A percentile compares a stretch with the other conserved stretches of the same genome.
Evolutionary conservation across 2,113 vertebrate species (phyloP).

Genomic region (Triplophysa dalaica): DNA sequence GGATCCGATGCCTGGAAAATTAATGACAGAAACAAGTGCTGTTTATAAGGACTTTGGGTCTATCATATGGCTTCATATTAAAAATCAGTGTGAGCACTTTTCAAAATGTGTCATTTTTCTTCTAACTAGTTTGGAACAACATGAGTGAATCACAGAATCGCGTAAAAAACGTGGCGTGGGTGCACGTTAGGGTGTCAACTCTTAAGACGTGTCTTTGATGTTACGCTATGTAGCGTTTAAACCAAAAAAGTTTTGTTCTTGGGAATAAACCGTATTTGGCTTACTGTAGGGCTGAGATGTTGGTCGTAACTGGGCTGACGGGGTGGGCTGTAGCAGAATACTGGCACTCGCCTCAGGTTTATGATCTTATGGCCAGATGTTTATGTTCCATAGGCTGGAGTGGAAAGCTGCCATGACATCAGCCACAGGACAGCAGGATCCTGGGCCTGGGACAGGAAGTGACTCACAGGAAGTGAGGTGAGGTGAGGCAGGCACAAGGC

Average conservation of each 20-base stretch:
- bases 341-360: constrained; percentile 42
- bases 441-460: constrained; percentile 76
- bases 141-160: no score
- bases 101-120: no score
- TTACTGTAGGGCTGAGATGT: constrained; percentile 39
- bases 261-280: constrained; percentile 20
- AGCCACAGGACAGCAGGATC: constrained; percentile 70
- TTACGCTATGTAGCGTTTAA: constrained; percentile 39
- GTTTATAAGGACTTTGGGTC: constrained; percentile 5
- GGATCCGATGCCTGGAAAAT: constrained; percentile 26
- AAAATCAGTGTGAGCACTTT: constrained; percentile 10
- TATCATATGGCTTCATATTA: constrained; percentile 7
- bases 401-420: constrained; percentile 79
- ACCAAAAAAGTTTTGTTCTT: constrained; percentile 20
- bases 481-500: constrained; percentile 62
- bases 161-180: no score
- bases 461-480: constrained; percentile 75
- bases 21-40: constrained; percentile 22
- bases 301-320: constrained; percentile 36
- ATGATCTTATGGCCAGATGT: constrained; percentile 57
- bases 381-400: constrained; percentile 60
- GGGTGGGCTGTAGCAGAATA: constrained; percentile 30
- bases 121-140: no score
- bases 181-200: no score
- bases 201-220: constrained; percentile 58